These are phyloP conservation scores for Rhinoraja longicauda DNA, from an alignment of 2,797 vertebrate species.

Conservation along the genomic window DNA sequence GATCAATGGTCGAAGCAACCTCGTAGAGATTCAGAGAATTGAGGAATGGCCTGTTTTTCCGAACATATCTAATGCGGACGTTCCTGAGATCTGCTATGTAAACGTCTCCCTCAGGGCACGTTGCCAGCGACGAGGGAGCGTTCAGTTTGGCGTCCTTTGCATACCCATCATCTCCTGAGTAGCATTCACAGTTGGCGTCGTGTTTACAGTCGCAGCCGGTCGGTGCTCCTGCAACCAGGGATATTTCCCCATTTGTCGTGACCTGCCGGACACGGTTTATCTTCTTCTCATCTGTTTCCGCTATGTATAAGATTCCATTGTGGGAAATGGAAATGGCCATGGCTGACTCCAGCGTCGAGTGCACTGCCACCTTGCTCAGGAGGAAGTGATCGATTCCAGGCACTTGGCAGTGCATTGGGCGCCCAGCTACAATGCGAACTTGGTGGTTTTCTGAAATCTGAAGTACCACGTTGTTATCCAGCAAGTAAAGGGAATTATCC, in stretches of 20 bases:
- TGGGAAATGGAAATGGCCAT: slow-evolving; percentile 86
- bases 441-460: slow-evolving; percentile 98
- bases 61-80: slow-evolving; percentile 86
- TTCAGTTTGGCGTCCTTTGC: slow-evolving; percentile 94
- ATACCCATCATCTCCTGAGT: slow-evolving; percentile 91
- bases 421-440: slow-evolving; percentile 86
- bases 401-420: slow-evolving; percentile 97
- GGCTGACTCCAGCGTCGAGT: slow-evolving; percentile 89
- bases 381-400: slow-evolving; percentile 94
- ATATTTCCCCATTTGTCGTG: slow-evolving; percentile 89
- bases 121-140: slow-evolving; percentile 79
- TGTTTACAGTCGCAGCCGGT: slow-evolving; percentile 96
- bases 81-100: slow-evolving; percentile 91
- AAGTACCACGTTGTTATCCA: slow-evolving; percentile 94
- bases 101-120: slow-evolving; percentile 86
- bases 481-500: slow-evolving; percentile 92
- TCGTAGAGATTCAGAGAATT: slow-evolving; percentile 90
- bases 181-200: slow-evolving; percentile 93
- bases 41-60: slow-evolving; percentile 86
- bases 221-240: slow-evolving; percentile 83
- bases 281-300: slow-evolving; percentile 94
- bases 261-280: slow-evolving; percentile 92
- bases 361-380: slow-evolving; percentile 87
- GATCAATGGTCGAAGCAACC: slow-evolving; percentile 86
- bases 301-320: slow-evolving; percentile 83